These are phyloP conservation scores for Novumbra hubbsi DNA, from an alignment of 2,797 vertebrate genomes.

Conservation along the genomic window DNA sequence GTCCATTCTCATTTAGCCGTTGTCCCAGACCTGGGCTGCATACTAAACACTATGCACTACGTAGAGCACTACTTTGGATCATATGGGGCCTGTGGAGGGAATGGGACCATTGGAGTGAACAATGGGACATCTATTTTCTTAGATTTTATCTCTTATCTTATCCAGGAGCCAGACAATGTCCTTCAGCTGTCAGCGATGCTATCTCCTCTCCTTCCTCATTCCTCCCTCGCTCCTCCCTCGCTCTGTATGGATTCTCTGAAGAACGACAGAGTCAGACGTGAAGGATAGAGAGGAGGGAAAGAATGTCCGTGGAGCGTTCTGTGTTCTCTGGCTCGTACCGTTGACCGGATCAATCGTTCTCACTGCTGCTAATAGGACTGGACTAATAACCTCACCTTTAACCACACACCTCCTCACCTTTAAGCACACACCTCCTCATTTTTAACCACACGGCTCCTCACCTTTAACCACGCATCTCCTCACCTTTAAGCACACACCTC, in stretches of 20 bases:
- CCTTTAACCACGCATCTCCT: too few relatives aligned
- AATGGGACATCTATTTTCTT: neutral
- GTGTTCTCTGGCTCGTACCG: neutral
- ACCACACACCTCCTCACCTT: neutral
- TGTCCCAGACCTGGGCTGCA: too few relatives aligned
- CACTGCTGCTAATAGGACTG: neutral
- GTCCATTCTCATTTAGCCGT: too few relatives aligned
- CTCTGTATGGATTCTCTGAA: neutral
- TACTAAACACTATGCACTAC: too few relatives aligned
- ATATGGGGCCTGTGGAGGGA: neutral
- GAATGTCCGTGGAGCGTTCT: neutral
- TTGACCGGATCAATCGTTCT: neutral
- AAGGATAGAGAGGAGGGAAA: neutral
- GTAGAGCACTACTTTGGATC: too few relatives aligned
- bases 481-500: too few relatives aligned
- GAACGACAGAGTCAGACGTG: neutral
- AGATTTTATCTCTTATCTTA: neutral
- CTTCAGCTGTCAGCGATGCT: slow-evolving; percentile 1
- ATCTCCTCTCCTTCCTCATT: neutral
- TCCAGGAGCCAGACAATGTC: neutral
- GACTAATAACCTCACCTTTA: neutral
- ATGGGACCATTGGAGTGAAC: neutral
- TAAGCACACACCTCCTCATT: too few relatives aligned
- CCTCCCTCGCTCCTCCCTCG: neutral
- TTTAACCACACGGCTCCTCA: too few relatives aligned